These are phyloP conservation scores for Solea senegalensis DNA, from an alignment of 2,113 vertebrate species.

Conservation along the genomic window DNA sequence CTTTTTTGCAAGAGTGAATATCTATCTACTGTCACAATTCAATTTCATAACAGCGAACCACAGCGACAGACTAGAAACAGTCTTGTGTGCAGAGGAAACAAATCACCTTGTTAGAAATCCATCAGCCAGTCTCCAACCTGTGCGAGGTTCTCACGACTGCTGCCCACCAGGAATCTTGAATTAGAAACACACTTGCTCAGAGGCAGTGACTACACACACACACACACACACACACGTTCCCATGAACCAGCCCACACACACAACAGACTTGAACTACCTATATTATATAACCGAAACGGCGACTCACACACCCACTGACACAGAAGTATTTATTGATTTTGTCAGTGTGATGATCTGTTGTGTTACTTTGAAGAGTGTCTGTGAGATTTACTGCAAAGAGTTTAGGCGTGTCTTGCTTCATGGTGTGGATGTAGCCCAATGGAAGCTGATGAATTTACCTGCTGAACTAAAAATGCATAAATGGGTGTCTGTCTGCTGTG, in stretches of 20 bases:
- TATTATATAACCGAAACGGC: background rate
- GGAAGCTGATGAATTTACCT: too few species aligned
- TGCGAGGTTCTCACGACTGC: slow-evolving; percentile 25
- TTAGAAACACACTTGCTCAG: slow-evolving; percentile 3
- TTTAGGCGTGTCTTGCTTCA: too few species aligned
- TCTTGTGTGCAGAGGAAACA: too few species aligned
- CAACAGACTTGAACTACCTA: background rate
- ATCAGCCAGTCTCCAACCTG: background rate
- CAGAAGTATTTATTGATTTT: background rate
- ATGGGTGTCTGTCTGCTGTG: too few species aligned
- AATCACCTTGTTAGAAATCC: background rate
- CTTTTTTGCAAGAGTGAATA: too few species aligned
- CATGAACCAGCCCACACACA: slow-evolving; percentile 5
- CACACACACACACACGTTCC: background rate
- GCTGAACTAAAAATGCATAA: background rate
- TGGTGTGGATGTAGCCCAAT: too few species aligned
- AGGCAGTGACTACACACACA: background rate
- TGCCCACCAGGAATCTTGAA: slow-evolving; percentile 17
- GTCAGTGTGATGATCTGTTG: background rate
- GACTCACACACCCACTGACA: background rate
- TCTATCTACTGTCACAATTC: too few species aligned
- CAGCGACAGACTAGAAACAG: background rate
- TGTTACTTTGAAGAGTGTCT: too few species aligned
- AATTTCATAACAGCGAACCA: too few species aligned
- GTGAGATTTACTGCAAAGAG: too few species aligned